Conservation (phyloP, 2,113 vertebrate species). For the Athene noctua region DNA sequence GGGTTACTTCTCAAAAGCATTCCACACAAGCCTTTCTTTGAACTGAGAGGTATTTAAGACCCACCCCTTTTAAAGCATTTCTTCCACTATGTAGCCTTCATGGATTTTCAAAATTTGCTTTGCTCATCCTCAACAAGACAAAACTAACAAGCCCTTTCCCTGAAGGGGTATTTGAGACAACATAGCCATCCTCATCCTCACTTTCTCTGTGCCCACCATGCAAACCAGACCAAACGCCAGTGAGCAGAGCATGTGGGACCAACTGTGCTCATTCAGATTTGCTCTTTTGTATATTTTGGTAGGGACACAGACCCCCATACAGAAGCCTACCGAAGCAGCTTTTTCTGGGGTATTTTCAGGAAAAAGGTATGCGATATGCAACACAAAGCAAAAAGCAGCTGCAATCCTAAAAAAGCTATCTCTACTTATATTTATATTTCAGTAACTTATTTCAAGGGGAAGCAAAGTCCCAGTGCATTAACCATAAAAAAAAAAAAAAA, state of each 20-base stretch:
- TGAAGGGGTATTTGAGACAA: neutral
- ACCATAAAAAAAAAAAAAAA: neutral
- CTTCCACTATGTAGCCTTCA: neutral
- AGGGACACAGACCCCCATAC: neutral
- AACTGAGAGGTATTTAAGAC: neutral
- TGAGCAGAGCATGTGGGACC: rapidly evolving
- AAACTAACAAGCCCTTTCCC: neutral
- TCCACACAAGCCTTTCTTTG: neutral
- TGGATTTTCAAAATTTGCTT: neutral
- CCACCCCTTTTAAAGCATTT: neutral
- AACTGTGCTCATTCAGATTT: neutral
- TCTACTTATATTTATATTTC: neutral
- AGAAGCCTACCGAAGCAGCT: neutral
- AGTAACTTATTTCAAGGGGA: neutral
- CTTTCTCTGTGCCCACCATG: neutral
- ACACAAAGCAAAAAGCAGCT: neutral
- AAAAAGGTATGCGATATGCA: neutral
- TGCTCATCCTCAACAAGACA: neutral
- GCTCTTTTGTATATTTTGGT: neutral
- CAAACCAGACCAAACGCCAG: neutral
- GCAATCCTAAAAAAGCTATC: neutral
- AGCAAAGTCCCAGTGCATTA: neutral
- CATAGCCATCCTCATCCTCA: rapidly evolving
- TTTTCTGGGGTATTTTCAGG: neutral
- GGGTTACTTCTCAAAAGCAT: neutral